phyloP scores from a whole-genome alignment of 2,797 vertebrate genomes.

The Chelonia mydas region DNA sequence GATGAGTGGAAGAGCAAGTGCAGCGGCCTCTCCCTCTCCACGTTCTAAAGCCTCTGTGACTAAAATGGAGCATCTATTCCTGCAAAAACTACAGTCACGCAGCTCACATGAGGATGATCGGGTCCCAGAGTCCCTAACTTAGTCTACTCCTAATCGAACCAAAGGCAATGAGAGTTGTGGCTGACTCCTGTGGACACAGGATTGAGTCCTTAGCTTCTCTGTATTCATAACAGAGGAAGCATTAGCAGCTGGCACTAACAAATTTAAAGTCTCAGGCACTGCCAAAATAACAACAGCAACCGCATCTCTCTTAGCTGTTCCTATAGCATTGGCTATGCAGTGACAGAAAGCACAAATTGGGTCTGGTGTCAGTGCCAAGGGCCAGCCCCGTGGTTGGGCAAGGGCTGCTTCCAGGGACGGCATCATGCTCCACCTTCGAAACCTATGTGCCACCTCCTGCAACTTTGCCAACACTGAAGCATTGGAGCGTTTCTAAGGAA shows the following conservation, averaged over 20 bases:
- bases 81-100: not conserved
- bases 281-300: not conserved
- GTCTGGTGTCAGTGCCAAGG: fast-evolving
- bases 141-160: not conserved
- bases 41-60: fast-evolving
- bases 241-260: fast-evolving
- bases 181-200: not conserved
- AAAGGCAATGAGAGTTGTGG: not conserved
- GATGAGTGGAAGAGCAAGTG: not conserved
- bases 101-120: not conserved
- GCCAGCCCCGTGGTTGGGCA: fast-evolving
- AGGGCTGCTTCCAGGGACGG: not conserved
- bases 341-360: not conserved
- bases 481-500: not conserved
- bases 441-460: not conserved
- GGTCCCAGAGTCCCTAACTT: not conserved
- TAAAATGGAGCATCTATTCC: fast-evolving
- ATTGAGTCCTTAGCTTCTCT: not conserved
- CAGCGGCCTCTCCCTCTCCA: no score
- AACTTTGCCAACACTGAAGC: not conserved
- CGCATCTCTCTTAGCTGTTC: not conserved
- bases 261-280: fast-evolving
- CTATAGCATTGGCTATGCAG: not conserved
- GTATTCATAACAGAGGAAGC: fast-evolving
- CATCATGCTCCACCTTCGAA: fast-evolving